Conservation (phyloP, 2,113 vertebrate species). For the Taxidea taxus region DNA sequence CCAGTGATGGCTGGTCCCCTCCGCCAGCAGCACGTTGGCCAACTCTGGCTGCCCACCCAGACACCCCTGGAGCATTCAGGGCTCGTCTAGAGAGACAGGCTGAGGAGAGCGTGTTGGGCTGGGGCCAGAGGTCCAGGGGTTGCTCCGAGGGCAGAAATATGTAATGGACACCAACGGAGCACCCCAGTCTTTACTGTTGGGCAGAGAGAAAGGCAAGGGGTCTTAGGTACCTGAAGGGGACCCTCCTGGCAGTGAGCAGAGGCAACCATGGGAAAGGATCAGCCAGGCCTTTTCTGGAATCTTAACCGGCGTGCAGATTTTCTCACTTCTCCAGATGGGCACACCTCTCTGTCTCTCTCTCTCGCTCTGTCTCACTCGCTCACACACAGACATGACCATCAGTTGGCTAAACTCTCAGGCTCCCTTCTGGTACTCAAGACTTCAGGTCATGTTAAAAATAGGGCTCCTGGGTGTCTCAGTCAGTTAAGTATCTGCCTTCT, state of each 20-base stretch:
- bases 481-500: background rate
- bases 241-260: background rate
- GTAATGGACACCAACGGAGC: accelerated
- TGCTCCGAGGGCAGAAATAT: background rate
- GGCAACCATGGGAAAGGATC: background rate
- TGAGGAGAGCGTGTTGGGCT: background rate
- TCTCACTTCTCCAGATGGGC: background rate
- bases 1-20: background rate
- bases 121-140: background rate
- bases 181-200: background rate
- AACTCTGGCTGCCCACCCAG: no score
- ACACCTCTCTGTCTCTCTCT: background rate
- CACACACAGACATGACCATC: background rate
- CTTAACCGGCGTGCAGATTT: background rate
- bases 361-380: accelerated
- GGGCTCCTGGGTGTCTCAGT: background rate
- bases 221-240: background rate
- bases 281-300: background rate
- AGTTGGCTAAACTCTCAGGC: background rate
- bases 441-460: background rate
- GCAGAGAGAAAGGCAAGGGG: background rate
- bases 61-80: background rate
- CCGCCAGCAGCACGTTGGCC: no score
- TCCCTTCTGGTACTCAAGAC: background rate
- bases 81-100: background rate